phyloP scores from a whole-genome alignment of 1,140 invertebrate genomes.

The Leguminivora glycinivorella region DNA sequence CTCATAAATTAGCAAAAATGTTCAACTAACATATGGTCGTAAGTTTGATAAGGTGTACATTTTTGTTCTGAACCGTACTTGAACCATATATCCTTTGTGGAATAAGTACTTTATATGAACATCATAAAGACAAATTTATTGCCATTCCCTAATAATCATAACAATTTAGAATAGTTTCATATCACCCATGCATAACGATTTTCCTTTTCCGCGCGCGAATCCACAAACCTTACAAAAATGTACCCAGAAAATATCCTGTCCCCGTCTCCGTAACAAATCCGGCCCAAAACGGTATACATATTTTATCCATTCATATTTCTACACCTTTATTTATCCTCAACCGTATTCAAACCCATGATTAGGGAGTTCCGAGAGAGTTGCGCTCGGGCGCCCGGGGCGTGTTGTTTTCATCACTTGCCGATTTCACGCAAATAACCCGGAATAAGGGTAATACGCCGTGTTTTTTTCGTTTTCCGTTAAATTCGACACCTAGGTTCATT shows the following conservation, averaged over 20 bases:
- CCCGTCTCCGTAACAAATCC: constrained; percentile 21
- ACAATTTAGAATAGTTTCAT: not conserved
- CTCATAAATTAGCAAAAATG: no score
- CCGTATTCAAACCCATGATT: constrained; percentile 27
- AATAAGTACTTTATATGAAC: no score
- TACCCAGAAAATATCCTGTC: constrained; percentile 21
- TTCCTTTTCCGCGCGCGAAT: not conserved
- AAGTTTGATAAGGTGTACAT: no score
- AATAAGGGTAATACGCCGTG: not conserved
- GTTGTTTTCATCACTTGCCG: not conserved
- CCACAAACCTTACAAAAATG: constrained; percentile 14
- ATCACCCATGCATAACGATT: not conserved
- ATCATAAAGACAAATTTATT: constrained; percentile 14
- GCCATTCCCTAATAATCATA: not conserved
- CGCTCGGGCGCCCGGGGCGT: not conserved
- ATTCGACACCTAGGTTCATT: no score
- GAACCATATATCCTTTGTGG: no score
- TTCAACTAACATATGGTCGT: no score
- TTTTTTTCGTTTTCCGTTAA: no score
- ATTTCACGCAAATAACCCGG: not conserved
- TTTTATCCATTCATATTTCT: constrained; percentile 27
- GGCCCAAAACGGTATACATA: constrained; percentile 26
- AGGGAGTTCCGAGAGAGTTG: constrained; percentile 12
- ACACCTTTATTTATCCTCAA: constrained; percentile 26
- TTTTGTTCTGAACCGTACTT: no score